Conservation (phyloP, 37 sponge, comb jelly and placozoan genomes). For the Geodia barretti region DNA sequence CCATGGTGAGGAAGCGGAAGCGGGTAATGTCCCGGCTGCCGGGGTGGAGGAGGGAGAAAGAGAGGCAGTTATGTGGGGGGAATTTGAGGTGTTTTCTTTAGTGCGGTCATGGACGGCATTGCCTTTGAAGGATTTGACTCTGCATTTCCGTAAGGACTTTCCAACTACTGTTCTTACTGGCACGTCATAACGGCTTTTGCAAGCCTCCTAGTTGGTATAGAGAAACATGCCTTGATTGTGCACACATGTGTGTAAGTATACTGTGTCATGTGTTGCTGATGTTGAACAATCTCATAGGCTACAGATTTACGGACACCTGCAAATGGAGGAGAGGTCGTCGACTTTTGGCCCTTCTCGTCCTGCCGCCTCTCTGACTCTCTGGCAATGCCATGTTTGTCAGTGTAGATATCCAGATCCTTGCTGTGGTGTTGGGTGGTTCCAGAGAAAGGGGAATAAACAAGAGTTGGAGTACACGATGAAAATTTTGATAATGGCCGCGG, state of each 20-base stretch:
- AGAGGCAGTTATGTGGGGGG: too few relatives aligned
- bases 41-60: too few relatives aligned
- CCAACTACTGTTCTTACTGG: neutral
- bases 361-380: conserved; percentile 93
- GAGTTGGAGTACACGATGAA: neutral
- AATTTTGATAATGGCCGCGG: too few relatives aligned
- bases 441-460: neutral
- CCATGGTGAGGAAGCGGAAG: conserved; percentile 94
- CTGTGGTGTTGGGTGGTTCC: conserved; percentile 23
- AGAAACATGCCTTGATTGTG: too few relatives aligned
- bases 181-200: too few relatives aligned
- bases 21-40: conserved; percentile 76
- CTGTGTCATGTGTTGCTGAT: too few relatives aligned
- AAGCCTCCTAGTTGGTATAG: neutral
- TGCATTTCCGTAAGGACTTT: neutral
- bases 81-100: too few relatives aligned
- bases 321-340: conserved; percentile 85
- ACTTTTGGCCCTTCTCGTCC: conserved; percentile 99
- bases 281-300: neutral
- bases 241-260: neutral
- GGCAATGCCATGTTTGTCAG: conserved; percentile 95
- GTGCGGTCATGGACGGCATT: too few relatives aligned
- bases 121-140: neutral
- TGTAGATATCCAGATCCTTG: conserved; percentile 94
- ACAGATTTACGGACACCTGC: conserved; percentile 84